Evolutionary conservation across 1,140 invertebrate species (phyloP).

Genomic region (Manduca sexta): DNA sequence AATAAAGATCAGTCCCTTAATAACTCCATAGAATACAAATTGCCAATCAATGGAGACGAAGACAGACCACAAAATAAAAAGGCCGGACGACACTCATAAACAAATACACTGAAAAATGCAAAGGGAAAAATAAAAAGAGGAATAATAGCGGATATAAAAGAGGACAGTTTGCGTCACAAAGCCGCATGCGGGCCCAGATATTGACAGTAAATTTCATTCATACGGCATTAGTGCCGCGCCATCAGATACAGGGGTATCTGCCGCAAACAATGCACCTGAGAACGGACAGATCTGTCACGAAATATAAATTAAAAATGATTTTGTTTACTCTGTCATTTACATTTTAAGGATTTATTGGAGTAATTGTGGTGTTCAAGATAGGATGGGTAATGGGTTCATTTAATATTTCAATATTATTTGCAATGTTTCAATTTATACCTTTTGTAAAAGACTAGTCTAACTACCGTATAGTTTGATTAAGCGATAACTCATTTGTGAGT

Average conservation of each 20-base stretch:
- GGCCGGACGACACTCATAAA: slow-evolving; percentile 17
- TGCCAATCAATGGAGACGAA: slow-evolving; percentile 18
- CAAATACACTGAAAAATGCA: slow-evolving; percentile 52
- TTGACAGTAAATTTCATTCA: slow-evolving; percentile 74
- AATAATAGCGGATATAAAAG: slow-evolving; percentile 64
- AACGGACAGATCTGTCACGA: slow-evolving; percentile 19
- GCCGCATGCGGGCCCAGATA: slow-evolving; percentile 70
- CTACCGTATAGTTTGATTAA: too few species aligned
- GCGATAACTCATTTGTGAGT: too few species aligned
- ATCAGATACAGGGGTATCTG: slow-evolving; percentile 63
- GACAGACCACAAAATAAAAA: slow-evolving; percentile 21
- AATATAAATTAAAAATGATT: background rate
- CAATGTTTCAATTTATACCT: too few species aligned
- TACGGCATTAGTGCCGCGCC: slow-evolving; percentile 70
- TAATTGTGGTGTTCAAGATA: too few species aligned
- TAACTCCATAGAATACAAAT: slow-evolving; percentile 12
- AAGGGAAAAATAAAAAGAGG: slow-evolving; percentile 48
- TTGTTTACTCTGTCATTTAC: too few species aligned
- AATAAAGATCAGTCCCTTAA: too few species aligned
- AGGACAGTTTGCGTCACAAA: slow-evolving; percentile 68
- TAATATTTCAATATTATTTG: too few species aligned
- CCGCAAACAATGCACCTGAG: slow-evolving; percentile 40
- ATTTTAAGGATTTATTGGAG: too few species aligned
- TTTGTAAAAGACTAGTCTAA: too few species aligned
- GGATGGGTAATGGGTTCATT: too few species aligned